These are phyloP conservation scores for Lysandra bellargus DNA, from an alignment of 2,888 invertebrate species.

Conservation along the genomic window DNA sequence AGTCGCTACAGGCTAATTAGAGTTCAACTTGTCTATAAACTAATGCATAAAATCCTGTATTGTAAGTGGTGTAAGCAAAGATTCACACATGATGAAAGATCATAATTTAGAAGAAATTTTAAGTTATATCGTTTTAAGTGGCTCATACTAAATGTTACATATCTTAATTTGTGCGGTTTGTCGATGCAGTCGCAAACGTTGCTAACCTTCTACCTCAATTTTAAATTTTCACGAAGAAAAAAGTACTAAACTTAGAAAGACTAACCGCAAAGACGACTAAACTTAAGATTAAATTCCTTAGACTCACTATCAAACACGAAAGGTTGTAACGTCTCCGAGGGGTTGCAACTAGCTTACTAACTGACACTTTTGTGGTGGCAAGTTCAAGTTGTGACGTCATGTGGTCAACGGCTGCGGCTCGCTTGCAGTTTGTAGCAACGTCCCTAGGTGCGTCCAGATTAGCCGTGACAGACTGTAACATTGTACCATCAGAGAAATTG, in stretches of 20 bases:
- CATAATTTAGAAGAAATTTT: too few species aligned
- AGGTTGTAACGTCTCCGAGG: background rate
- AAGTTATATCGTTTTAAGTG: too few species aligned
- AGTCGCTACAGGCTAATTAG: background rate
- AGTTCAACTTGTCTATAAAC: background rate
- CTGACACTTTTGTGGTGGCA: background rate
- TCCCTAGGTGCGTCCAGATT: background rate
- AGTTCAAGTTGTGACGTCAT: background rate
- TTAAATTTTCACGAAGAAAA: background rate
- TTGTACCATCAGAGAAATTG: background rate
- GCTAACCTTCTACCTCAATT: too few species aligned
- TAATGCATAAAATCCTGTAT: background rate
- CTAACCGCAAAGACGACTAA: background rate
- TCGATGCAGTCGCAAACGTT: too few species aligned
- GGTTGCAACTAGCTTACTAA: background rate
- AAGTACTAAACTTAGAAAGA: background rate
- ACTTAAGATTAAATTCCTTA: conserved; percentile 13
- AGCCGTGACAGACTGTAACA: background rate
- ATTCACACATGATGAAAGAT: too few species aligned
- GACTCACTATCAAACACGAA: background rate
- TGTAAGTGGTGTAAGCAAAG: background rate
- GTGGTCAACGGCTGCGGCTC: background rate
- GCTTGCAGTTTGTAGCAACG: background rate
- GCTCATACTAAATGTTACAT: too few species aligned
- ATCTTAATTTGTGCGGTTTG: too few species aligned